Evolutionary conservation across 2,888 invertebrate genomes (phyloP).

Genomic region (Adelognathus sp.): DNA sequence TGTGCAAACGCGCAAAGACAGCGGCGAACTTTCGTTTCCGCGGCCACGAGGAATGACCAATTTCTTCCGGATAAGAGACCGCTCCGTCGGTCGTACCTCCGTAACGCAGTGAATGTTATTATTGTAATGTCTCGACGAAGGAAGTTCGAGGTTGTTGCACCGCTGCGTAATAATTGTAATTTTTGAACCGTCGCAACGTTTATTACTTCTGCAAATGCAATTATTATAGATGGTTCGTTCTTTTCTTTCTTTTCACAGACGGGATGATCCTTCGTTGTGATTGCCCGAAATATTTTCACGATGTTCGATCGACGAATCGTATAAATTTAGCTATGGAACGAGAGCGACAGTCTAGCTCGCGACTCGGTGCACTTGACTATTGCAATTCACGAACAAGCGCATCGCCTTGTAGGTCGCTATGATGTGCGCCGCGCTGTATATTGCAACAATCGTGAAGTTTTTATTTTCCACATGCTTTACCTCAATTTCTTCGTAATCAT

Average conservation of each 20-base stretch:
- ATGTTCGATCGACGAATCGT: neutral
- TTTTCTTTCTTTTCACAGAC: neutral
- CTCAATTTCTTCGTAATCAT: conserved; percentile 30
- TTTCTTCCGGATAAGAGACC: conserved; percentile 33
- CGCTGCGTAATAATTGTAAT: neutral
- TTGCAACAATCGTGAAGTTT: neutral
- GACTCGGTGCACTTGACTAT: neutral
- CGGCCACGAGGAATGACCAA: conserved; percentile 35
- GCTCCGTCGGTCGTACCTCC: conserved; percentile 18
- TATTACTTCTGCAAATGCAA: neutral
- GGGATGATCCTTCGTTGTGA: neutral
- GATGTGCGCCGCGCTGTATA: conserved; percentile 4
- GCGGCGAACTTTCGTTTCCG: conserved; percentile 50
- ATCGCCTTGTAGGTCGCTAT: conserved; percentile 32
- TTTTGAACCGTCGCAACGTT: neutral
- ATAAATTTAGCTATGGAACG: neutral
- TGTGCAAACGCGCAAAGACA: conserved; percentile 13
- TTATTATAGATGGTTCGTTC: neutral
- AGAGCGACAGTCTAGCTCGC: neutral
- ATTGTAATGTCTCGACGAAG: neutral
- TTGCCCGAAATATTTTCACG: neutral
- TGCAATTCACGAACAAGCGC: neutral
- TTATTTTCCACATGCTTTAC: neutral
- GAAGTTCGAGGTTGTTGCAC: conserved; percentile 22
- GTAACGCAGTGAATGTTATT: conserved; percentile 26